Conservation (phyloP, 1,140 invertebrate species). For the Aporrectodea caliginosa region DNA sequence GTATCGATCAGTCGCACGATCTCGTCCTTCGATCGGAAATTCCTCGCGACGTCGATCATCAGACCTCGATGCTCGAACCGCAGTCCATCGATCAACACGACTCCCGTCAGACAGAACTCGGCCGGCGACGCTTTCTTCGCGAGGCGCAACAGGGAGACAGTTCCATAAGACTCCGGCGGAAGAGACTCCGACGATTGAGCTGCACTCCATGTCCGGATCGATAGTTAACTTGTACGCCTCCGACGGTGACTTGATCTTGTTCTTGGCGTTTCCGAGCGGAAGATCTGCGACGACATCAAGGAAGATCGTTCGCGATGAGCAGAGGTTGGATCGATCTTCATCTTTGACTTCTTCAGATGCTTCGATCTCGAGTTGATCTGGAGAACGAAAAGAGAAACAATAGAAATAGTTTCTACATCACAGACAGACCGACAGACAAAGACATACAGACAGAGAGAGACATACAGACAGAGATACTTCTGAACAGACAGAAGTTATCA, state of each 20-base stretch:
- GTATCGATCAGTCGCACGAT: neutral
- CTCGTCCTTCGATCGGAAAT: slow-evolving; percentile 42
- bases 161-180: slow-evolving; percentile 9
- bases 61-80: slow-evolving; percentile 48
- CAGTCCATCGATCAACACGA: slow-evolving; percentile 39
- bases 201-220: neutral
- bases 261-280: neutral
- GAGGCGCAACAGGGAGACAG: neutral
- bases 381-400: neutral
- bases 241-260: neutral
- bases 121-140: neutral
- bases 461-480: too few species aligned
- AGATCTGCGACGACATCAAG: neutral
- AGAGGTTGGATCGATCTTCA: neutral
- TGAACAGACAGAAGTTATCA: too few species aligned
- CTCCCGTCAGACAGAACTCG: too few species aligned
- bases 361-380: neutral
- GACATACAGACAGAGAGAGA: too few species aligned
- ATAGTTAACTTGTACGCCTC: slow-evolving; percentile 5
- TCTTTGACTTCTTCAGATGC: neutral
- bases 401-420: neutral
- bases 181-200: neutral
- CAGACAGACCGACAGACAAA: neutral
- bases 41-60: slow-evolving; percentile 47
- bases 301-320: too few species aligned